Base-by-base conservation (phyloP, 2,888 invertebrate genomes). In the Hyles lineata region DNA sequence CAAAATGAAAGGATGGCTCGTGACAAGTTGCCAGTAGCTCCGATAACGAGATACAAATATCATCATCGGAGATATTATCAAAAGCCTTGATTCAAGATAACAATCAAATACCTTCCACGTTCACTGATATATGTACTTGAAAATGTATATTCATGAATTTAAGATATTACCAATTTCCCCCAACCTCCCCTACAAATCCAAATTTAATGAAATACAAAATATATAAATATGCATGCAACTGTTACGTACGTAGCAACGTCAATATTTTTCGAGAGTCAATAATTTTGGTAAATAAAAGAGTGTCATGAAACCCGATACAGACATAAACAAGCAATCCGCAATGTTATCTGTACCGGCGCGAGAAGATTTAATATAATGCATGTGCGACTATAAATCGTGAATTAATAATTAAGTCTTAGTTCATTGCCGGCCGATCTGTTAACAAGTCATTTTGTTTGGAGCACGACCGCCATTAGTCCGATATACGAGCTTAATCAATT, bases 381-480 rank as follows among this genome's bases (percentile, higher is more conserved):
- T 72, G 55, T 72, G 72, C 63, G 63, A 59, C 58, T 43, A 72
- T 67, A 72, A 72, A 72, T 86, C 86, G 86, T 86, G 87, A 82
- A 85, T 82, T 83, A 80, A 83, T 85, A 87, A 85, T 86, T 84
- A 85, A 85, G 79, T 80, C 80, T 79, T 71, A 80, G 79, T 76
- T 79, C 79, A 80, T 78, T 78, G 80, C 78, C 78, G 79, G 81
- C 75, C 79, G 75, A 79, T 80, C 80, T 77, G 81, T 83, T 85
- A 86, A 86, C 85, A 86, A 87, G 85, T 87, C 84, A 86, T 85
- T 85, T 86, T 80, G 85, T 83, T 81, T 77, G 74, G 76, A 76
- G 85, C 88, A 88, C 88, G 88, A 88, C 83, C 83, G 84, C 85
- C 83, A 87, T 86, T 86, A 87, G 82, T 77, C 80, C 77, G 79